These are phyloP conservation scores for Gadus chalcogrammus DNA, from an alignment of 2,113 vertebrate species.

Conservation along the genomic window DNA sequence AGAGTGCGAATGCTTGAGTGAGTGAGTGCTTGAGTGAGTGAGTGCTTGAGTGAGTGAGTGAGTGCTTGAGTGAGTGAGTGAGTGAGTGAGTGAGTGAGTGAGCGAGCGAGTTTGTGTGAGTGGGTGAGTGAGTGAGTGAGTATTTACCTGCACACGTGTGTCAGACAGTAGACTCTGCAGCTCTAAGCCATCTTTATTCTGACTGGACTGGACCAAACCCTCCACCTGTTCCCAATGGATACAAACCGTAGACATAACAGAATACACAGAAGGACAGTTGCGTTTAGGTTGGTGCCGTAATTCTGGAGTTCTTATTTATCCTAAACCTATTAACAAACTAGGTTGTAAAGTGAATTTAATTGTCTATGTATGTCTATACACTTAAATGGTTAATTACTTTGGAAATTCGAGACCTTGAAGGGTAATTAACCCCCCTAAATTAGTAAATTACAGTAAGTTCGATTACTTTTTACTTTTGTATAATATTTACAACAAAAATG, in stretches of 20 bases:
- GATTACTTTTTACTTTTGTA: no score
- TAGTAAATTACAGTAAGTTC: no score
- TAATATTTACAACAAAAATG: no score
- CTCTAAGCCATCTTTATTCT: conserved; percentile 90
- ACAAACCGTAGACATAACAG: neutral
- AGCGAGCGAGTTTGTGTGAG: neutral
- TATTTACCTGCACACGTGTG: conserved; percentile 85
- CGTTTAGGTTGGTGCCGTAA: no score
- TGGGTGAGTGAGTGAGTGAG: neutral
- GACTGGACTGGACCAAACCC: conserved; percentile 78
- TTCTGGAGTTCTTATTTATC: no score
- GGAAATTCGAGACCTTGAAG: no score
- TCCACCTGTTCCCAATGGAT: conserved; percentile 76
- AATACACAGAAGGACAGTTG: no score
- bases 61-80: neutral
- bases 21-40: neutral
- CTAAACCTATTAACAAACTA: no score
- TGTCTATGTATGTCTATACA: no score
- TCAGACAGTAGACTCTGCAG: conserved; percentile 83
- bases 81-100: neutral
- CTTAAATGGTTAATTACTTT: no score
- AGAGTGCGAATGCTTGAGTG: neutral
- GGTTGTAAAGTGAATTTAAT: no score
- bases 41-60: neutral
- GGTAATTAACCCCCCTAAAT: no score